Base-by-base conservation (phyloP, 30 jellyfish, hydroid and myxozoan species). In the Phacellophora camtschatica region DNA sequence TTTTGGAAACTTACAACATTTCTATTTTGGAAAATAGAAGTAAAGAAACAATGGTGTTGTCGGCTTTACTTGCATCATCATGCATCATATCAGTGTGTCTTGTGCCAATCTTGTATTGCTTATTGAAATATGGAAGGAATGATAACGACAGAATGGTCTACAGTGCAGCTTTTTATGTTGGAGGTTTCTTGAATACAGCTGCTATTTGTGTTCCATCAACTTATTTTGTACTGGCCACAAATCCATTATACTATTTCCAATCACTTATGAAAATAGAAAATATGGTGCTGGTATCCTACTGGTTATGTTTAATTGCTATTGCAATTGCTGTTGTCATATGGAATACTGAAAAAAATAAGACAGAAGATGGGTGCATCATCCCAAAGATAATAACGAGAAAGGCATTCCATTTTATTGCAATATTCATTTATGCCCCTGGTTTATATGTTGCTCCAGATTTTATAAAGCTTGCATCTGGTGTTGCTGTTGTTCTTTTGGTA, bases 321-420 rank as follows among this genome's bases (percentile, higher is more conserved):
- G 42, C 98, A 7, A 25, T 79, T 49, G 68, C 53, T 2, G 88
- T 86, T 58, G 88, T 85, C 37, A 63, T 35, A 9, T 92, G 95
- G 95, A 84, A 83, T 42, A 29, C 87, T 29, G 83, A 48, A 31
- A 13, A n/a, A 27, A 62, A 74, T 32, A 72, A 35, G 9, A 33
- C n/a, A 2, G 57, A 24, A 8, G 16, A n/a, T 5, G 50, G 72
- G n/a, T n/a, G 19, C 19, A 4, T 20, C 18, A 30, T 77, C 8
- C 96, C 94, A 29, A 92, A 85, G 23, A 85, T 95, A 16, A 46
- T 93, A 8, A 58, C 82, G 2, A 25, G 99, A 49, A 93, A 93
- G 39, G 35, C 69, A 11, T 93, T 93, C 54, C 99, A 93, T 45
- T 63, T 86, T 6, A 74, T 93, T 31, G 99, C 95, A 1, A 71